Evolutionary conservation across 1,140 invertebrate species (phyloP).

Genomic region (Probaryconus sp.): DNA sequence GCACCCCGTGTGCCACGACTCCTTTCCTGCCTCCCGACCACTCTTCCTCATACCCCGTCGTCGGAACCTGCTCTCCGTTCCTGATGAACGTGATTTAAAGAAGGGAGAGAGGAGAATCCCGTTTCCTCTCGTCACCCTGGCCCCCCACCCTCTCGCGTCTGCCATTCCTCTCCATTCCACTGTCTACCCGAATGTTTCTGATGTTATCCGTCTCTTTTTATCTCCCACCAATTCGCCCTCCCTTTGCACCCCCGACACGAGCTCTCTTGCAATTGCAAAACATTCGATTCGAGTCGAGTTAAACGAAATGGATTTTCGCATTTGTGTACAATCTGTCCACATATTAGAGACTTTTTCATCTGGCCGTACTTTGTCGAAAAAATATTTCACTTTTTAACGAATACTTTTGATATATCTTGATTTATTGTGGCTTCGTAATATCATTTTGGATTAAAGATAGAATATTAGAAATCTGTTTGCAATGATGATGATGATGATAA

Average conservation of each 20-base stretch:
- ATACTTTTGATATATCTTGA: too few species aligned
- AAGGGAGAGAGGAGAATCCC: conserved; percentile 40
- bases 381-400: too few species aligned
- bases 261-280: conserved; percentile 69
- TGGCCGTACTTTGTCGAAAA: background rate
- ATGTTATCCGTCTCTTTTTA: background rate
- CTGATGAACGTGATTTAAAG: conserved; percentile 75
- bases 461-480: too few species aligned
- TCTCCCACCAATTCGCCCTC: background rate
- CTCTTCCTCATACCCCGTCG: conserved; percentile 25
- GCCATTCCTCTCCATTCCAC: conserved; percentile 9
- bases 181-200: too few species aligned
- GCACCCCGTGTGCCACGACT: conserved; percentile 31
- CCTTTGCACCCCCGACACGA: conserved; percentile 10
- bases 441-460: too few species aligned
- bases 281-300: conserved; percentile 76
- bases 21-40: conserved; percentile 50
- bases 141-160: conserved; percentile 19
- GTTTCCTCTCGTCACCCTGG: conserved; percentile 36
- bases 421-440: too few species aligned
- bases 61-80: conserved; percentile 33
- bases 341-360: conserved; percentile 21
- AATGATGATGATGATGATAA: too few species aligned
- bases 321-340: conserved; percentile 60
- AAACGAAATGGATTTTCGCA: conserved; percentile 75